Percentiles rank a stretch among this genome's conserved stretches.
phyloP scores from a whole-genome alignment of 2,888 invertebrate genomes.

The Scaptomyza parva region DNA sequence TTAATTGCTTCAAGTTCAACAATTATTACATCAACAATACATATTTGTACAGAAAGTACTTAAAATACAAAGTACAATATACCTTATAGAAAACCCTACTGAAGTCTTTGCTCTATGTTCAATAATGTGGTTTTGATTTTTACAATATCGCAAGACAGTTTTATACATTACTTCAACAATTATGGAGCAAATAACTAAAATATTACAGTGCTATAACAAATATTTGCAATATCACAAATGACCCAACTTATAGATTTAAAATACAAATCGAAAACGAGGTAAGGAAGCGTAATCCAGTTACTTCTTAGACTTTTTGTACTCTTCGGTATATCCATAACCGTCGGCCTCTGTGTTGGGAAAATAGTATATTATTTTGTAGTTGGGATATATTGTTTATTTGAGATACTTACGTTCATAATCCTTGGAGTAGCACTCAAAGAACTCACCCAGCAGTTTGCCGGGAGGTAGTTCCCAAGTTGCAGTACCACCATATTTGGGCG shows the following conservation, averaged over 20 bases:
- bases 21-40: slow-evolving; percentile 36
- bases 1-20: slow-evolving; percentile 46
- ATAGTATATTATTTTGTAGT: background rate
- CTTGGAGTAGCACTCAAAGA: slow-evolving; percentile 88
- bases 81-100: slow-evolving; percentile 51
- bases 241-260: slow-evolving; percentile 71
- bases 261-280: slow-evolving; percentile 55
- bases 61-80: slow-evolving; percentile 37
- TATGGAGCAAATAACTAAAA: slow-evolving; percentile 49
- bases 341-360: slow-evolving; percentile 85
- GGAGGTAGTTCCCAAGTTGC: slow-evolving; percentile 86
- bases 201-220: slow-evolving; percentile 53
- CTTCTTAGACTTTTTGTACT: slow-evolving; percentile 78
- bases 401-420: slow-evolving; percentile 88
- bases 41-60: slow-evolving; percentile 20
- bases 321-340: slow-evolving; percentile 86
- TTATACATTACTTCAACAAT: slow-evolving; percentile 20
- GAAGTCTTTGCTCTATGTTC: slow-evolving; percentile 36
- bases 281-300: slow-evolving; percentile 11
- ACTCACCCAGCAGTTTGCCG: slow-evolving; percentile 88
- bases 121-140: slow-evolving; percentile 10
- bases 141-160: slow-evolving; percentile 12
- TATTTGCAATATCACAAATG: slow-evolving; percentile 80
- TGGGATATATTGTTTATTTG: rapidly evolving
- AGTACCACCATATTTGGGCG: slow-evolving; percentile 88